Evolutionary conservation across 2,888 invertebrate genomes (phyloP).

Genomic region (Thalpophila matura): DNA sequence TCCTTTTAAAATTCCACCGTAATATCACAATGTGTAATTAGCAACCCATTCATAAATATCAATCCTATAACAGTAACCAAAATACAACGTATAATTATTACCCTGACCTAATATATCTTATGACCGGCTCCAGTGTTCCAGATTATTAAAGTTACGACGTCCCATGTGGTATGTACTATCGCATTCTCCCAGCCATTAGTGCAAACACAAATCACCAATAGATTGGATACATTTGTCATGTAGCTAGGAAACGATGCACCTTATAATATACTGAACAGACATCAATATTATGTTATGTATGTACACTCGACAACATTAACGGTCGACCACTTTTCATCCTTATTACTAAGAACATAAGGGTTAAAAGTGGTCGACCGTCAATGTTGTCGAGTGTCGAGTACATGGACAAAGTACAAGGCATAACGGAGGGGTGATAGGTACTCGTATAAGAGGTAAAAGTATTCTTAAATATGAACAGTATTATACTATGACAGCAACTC

Average conservation of each 20-base stretch:
- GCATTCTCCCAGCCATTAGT: constrained; percentile 74
- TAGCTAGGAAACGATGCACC: constrained; percentile 68
- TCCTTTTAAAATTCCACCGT: background rate
- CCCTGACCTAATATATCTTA: constrained; percentile 46
- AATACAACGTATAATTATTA: constrained; percentile 43
- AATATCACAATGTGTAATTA: constrained; percentile 13
- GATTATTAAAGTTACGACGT: constrained; percentile 62
- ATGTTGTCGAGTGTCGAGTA: too few species aligned
- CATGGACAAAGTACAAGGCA: too few species aligned
- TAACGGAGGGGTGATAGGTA: too few species aligned
- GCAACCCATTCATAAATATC: background rate
- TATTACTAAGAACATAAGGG: too few species aligned
- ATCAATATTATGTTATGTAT: background rate
- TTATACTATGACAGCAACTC: too few species aligned
- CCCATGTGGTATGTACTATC: constrained; percentile 58
- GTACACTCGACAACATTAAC: too few species aligned
- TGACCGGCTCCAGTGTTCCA: constrained; percentile 41
- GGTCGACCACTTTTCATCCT: too few species aligned
- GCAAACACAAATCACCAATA: constrained; percentile 77
- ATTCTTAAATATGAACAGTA: too few species aligned
- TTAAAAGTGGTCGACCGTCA: too few species aligned
- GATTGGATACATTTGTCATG: constrained; percentile 75
- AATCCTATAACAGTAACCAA: constrained; percentile 11
- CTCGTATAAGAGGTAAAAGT: too few species aligned
- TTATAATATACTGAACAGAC: constrained; percentile 25